Evolutionary conservation across 2,113 vertebrate genomes (phyloP), one percentile per base, ranked within the genome.

Genomic region (Centropristis striata): DNA sequence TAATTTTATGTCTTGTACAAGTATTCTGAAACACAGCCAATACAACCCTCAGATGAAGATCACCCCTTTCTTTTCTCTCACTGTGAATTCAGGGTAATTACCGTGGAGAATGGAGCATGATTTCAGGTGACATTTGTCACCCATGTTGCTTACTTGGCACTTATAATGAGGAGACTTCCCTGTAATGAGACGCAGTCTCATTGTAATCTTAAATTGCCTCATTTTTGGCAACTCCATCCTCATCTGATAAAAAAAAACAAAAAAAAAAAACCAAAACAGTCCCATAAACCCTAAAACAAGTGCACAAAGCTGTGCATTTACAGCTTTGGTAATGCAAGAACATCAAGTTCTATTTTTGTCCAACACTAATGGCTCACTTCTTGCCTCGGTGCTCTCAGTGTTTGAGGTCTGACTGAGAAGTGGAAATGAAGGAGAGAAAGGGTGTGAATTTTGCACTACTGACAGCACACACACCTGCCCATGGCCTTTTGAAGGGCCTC

Each of bases 401-500:
- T 84, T 69, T 65, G 63, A 75, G 83, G 54, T 25, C 66, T 66
- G 70, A 69, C 54, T 47, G 65, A 59, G 47, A 51, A 54, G 59
- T 32, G 42, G 66, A 78, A 47, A 51, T 63, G 49, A 50, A 79
- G 59, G 54, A 63, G 81, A 69, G 64, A 23, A 54, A 71, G 20
- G 18, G 81, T 66, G 70, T 57, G 81, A 51, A 60, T 76, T 80
- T 83, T 79, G 50, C 44, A 75, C 61, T 58, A 32, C 69, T 78
- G 77, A 86, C 67, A 86, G 36, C 28, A 32, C 65, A 57, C 79
- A 67, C 69, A 82, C 72, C 65, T 87, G 77, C 86, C 78, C 65
- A 12, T 51, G 49, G 80, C 78, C 81, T 86, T 92, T 88, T 92
- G 90, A 92, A 91, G 84, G 60, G 39, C 28, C 59, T 90, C 83